These are phyloP conservation scores for Amiota mariae DNA, from an alignment of 2,888 invertebrate genomes.

Conservation along the genomic window DNA sequence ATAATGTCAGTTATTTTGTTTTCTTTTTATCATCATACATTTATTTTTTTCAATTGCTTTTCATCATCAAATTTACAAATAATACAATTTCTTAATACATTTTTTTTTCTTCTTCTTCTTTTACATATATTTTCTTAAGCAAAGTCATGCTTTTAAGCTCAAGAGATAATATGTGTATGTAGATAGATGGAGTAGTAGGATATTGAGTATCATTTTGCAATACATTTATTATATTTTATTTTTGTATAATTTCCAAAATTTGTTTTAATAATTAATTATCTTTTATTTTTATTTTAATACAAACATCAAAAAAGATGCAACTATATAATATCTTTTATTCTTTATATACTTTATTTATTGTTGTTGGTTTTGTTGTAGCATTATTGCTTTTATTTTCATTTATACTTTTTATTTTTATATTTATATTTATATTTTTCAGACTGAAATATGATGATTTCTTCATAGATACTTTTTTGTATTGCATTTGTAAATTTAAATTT, in stretches of 20 bases:
- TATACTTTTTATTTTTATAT: neutral
- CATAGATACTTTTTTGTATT: too few species aligned
- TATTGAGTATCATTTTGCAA: too few species aligned
- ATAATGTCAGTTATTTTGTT: too few species aligned
- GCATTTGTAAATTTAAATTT: too few species aligned
- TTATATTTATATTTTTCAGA: neutral
- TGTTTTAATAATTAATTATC: too few species aligned
- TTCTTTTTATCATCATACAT: neutral
- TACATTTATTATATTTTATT: neutral
- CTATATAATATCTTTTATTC: neutral
- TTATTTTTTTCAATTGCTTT: constrained; percentile 21
- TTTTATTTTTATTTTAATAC: too few species aligned
- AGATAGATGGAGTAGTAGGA: too few species aligned
- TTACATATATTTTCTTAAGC: neutral
- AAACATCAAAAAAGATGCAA: neutral
- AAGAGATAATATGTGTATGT: too few species aligned
- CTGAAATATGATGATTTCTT: too few species aligned
- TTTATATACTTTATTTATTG: neutral
- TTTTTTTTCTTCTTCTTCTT: neutral
- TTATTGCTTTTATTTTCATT: constrained; percentile 9
- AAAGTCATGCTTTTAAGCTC: too few species aligned
- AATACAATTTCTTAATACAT: constrained; percentile 27
- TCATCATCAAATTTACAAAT: constrained; percentile 19
- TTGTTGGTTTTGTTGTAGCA: neutral
- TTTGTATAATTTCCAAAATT: neutral